Percentiles rank a stretch among this genome's conserved stretches.
Evolutionary conservation across 2,797 vertebrate species (phyloP).

Genomic region (Tauraco hartlaubi): DNA sequence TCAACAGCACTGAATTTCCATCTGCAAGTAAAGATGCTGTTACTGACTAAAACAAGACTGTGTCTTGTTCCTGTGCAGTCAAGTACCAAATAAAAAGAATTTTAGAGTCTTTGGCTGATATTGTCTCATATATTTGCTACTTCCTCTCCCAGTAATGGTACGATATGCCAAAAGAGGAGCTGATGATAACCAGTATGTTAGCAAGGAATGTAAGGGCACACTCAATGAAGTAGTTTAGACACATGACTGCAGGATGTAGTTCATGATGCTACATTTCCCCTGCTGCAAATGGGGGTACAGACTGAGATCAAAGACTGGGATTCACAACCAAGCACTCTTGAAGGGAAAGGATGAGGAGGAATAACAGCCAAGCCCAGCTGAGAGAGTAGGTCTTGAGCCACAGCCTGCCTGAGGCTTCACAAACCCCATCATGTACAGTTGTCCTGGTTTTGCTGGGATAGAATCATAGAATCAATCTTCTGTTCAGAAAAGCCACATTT

Average conservation of each 20-base stretch:
- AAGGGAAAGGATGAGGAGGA: not conserved
- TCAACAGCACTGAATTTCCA: not conserved
- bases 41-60: not conserved
- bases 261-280: not conserved
- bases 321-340: not conserved
- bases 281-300: not conserved
- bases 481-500: too few species aligned
- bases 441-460: too few species aligned
- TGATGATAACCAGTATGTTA: not conserved
- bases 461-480: too few species aligned
- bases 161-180: not conserved
- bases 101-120: not conserved
- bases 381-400: not conserved
- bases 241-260: not conserved
- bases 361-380: not conserved
- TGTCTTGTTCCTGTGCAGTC: not conserved
- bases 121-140: not conserved
- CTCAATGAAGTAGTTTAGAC: not conserved
- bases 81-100: not conserved
- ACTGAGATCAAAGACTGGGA: not conserved
- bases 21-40: not conserved
- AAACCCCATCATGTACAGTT: not conserved
- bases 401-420: not conserved
- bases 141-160: not conserved
- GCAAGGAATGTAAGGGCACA: not conserved